A percentile compares a stretch with the other conserved stretches of the same genome.
phyloP scores from a whole-genome alignment of 2,888 invertebrate genomes.

The Drosophila rubida region DNA sequence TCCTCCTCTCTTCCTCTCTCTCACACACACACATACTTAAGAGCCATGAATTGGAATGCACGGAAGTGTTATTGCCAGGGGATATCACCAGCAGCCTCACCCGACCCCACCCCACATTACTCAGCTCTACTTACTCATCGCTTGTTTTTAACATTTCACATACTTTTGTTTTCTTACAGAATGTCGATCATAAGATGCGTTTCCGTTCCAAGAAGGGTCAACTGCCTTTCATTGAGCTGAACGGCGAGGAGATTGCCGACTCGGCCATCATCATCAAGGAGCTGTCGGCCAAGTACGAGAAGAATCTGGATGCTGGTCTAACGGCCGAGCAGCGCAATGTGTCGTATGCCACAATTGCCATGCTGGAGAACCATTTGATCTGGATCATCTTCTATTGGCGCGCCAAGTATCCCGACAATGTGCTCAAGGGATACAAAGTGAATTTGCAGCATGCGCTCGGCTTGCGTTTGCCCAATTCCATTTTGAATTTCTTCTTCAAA shows the following conservation, averaged over 20 bases:
- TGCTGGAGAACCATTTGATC: slow-evolving; percentile 97
- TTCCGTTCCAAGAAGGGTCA: slow-evolving; percentile 97
- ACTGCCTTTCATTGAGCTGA: slow-evolving; percentile 96
- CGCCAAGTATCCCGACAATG: slow-evolving; percentile 95
- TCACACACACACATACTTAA: neutral
- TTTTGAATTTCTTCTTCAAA: slow-evolving; percentile 96
- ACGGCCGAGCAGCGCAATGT: slow-evolving; percentile 94
- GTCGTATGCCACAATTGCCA: slow-evolving; percentile 95
- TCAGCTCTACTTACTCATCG: slow-evolving; percentile 50
- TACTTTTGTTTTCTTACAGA: slow-evolving; percentile 86
- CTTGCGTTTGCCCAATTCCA: slow-evolving; percentile 93
- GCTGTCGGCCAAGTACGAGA: slow-evolving; percentile 92
- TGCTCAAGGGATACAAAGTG: slow-evolving; percentile 95
- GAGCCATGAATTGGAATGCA: slow-evolving; percentile 49
- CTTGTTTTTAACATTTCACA: slow-evolving; percentile 2
- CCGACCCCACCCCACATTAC: slow-evolving; percentile 38
- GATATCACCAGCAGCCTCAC: slow-evolving; percentile 27
- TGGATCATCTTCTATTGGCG: slow-evolving; percentile 97
- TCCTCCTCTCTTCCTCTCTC: neutral
- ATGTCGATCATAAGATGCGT: slow-evolving; percentile 97
- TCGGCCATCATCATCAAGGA: slow-evolving; percentile 96
- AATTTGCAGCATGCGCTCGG: slow-evolving; percentile 95
- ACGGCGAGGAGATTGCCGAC: slow-evolving; percentile 97
- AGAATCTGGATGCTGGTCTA: slow-evolving; percentile 93
- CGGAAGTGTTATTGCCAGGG: slow-evolving; percentile 27